phyloP scores from a whole-genome alignment of 2,888 invertebrate genomes.

The Caenorhabditis becei region DNA sequence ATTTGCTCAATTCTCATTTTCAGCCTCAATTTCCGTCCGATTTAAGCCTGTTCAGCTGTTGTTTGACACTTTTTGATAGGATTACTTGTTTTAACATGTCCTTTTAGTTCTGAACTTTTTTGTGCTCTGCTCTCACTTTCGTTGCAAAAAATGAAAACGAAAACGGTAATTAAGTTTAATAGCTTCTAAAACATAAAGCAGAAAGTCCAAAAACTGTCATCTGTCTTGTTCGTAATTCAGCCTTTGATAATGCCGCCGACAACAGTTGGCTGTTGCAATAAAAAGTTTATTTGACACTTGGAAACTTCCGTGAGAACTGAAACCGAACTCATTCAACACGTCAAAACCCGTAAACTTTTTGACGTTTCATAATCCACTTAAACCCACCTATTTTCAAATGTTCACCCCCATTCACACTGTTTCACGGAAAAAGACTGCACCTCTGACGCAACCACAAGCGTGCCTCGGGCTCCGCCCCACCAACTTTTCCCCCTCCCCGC shows the following conservation, averaged over 20 bases:
- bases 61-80: not conserved
- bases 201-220: not conserved
- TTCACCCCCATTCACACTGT: constrained; percentile 17
- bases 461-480: constrained; percentile 12
- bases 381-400: constrained; percentile 46
- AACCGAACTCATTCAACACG: constrained; percentile 1
- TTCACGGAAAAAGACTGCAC: constrained; percentile 20
- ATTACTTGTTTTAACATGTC: not conserved
- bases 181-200: not conserved
- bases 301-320: constrained; percentile 37
- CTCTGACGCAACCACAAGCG: constrained; percentile 22
- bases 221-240: constrained; percentile 28
- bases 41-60: not conserved
- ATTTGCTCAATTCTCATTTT: not conserved
- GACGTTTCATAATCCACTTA: constrained; percentile 39
- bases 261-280: constrained; percentile 32
- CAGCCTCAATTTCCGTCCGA: no score
- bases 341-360: constrained; percentile 21
- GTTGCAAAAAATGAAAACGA: no score
- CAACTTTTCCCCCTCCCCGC: constrained; percentile 11
- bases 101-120: not conserved
- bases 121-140: not conserved
- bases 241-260: constrained; percentile 28
- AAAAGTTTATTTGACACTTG: constrained; percentile 39
- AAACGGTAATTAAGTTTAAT: constrained; percentile 22